Base-by-base conservation (phyloP, 2,797 vertebrate species). In the Pipistrellus kuhlii region DNA sequence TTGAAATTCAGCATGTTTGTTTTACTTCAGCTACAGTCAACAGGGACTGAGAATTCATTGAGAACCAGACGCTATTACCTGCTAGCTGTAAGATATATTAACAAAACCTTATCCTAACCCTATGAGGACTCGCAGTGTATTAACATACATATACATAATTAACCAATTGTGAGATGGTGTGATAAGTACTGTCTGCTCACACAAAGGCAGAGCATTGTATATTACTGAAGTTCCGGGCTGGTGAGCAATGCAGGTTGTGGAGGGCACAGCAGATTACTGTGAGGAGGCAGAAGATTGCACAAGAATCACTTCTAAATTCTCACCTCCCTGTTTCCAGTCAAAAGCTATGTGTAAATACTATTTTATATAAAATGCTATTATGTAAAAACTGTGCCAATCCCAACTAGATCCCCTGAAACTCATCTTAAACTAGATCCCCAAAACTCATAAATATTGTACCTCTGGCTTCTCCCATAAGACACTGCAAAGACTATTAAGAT, bases 241-340 rank as follows among this genome's bases (percentile, higher is more conserved):
- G 20, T 35, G 20, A 75, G 80, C 44, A 92, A 35, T 76, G 62
- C 17, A 48, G 15, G 25, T 68, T 46, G n/a, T 85, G 1, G 46
- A 91, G 12, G 59, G 2, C 81, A 78, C 2, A 57, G 73, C 32
- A 81, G 44, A 64, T 91, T 73, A 64, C 27, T 41, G 55, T 83
- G 64, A 78, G 44, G 72, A 77, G 48, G 48, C 18, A 75, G 48
- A 95, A 64, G n/a, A 57, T 17, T 68, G 14, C 57, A 18, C 76
- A 69, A 64, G 66, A 89, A n/a, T 85, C 27, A 73, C 23, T 88
- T 88, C 46, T 32, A 88, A 85, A 57, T n/a, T 55, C 62, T 72
- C 3, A 38, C 30, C 14, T 94, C 72, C 23, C 25, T 83, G 32
- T 82, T 23, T 41, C 32, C 27, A 75, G 7, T 81, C 30, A 68